phyloP scores from a whole-genome alignment of 2,113 vertebrate genomes.

The Chaetodon auriga region DNA sequence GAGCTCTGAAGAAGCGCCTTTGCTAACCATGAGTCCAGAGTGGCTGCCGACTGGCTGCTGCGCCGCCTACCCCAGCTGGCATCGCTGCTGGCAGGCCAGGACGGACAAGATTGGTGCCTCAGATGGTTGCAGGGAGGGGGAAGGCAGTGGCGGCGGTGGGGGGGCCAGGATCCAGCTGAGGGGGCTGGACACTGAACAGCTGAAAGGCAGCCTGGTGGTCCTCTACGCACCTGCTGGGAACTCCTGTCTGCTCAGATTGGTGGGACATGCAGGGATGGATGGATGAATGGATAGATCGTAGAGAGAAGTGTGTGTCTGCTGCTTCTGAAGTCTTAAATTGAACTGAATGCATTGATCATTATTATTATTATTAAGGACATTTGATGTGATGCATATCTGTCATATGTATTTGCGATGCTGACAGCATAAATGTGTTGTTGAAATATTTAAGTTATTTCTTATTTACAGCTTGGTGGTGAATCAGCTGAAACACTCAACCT shows the following conservation, averaged over 20 bases:
- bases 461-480: not conserved
- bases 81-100: slow-evolving; percentile 3
- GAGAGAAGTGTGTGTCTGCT: not conserved
- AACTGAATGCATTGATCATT: not conserved
- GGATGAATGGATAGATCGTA: not conserved
- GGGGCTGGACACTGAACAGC: slow-evolving; percentile 44
- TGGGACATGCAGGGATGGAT: slow-evolving; percentile 41
- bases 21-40: slow-evolving; percentile 47
- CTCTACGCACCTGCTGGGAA: slow-evolving; percentile 62
- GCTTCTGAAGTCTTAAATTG: not conserved
- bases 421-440: not conserved
- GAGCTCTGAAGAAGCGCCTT: slow-evolving; percentile 13
- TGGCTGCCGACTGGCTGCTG: slow-evolving; percentile 56
- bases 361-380: not conserved
- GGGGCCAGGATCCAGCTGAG: slow-evolving; percentile 46
- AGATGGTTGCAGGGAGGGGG: slow-evolving; percentile 16
- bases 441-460: not conserved
- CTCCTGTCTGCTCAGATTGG: slow-evolving; percentile 65
- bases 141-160: not conserved
- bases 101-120: not conserved
- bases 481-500: not conserved
- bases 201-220: slow-evolving; percentile 62
- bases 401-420: not conserved
- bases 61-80: slow-evolving; percentile 34
- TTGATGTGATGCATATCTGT: not conserved